Base-by-base conservation (phyloP, 2,797 vertebrate species). In the Diceros bicornis region DNA sequence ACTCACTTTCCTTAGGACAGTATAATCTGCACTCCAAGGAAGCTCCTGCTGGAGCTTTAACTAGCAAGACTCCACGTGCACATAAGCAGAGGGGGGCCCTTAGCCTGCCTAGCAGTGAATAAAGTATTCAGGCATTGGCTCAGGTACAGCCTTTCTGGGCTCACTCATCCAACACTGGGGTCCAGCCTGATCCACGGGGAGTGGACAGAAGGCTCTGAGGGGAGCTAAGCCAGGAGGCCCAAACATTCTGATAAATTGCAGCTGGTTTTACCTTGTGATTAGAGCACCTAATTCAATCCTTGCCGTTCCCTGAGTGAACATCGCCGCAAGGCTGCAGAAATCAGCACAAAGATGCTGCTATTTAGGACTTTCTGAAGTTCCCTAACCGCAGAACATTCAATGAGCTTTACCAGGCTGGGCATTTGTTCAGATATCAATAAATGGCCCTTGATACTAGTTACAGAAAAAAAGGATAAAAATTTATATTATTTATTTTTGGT, bases 311-410 rank as follows among this genome's bases (percentile, higher is more conserved):
- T 14, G 14, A 21, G 37, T 0, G n/a, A 78, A 21, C 25, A 12
- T 13, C 4, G 2, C n/a, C 1, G 1, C 55, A 13, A 37, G 29
- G 44, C 52, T 78, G 6, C 32, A 11, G 37, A 47, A 37, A 25
- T 21, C 7, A 34, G 50, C 16, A 8, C 1, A 3, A 12, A 25
- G 0, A 0, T 2, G 8, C 29, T n/a, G 23, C 32, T 23, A 4
- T 27, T 12, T 20, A 52, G 44, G 55, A 37, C 64, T 21, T 62
- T 16, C 62, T 64, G 4, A 44, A 50, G 32, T 27, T 27, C 29
- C 18, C 59, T 25, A 29, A 2, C 4, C 1, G 6, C 2, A 0
- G 4, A 14, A 14, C 6, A 1, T 0, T 50, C 41, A 5, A 1
- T 0, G 21, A 23, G 62, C 69, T 18, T 52, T 8, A 0, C 1